Conservation (phyloP, 2,113 vertebrate species). For the Aepyceros melampus region DNA sequence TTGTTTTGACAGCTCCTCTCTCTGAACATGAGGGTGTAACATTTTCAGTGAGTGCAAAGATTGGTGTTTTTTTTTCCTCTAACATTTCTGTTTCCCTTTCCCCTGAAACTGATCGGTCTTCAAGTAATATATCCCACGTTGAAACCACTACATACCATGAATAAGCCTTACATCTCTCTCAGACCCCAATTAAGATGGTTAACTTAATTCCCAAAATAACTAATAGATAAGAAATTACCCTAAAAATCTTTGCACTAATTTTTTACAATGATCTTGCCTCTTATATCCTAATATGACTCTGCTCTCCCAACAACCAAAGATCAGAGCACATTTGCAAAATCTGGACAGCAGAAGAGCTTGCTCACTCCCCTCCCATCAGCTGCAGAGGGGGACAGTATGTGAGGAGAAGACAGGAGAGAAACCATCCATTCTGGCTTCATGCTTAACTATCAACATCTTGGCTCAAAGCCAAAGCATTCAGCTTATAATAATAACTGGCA, state of each 20-base stretch:
- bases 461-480: conserved; percentile 72
- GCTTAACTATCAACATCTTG: conserved; percentile 77
- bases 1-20: not conserved
- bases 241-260: not conserved
- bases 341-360: not conserved
- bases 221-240: not conserved
- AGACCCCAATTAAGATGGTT: not conserved
- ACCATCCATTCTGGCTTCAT: conserved; percentile 71
- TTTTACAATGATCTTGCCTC: not conserved
- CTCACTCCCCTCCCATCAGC: conserved; percentile 23
- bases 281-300: no score
- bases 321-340: conserved; percentile 41
- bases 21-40: accelerated
- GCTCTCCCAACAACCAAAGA: not conserved
- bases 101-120: not conserved
- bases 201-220: not conserved
- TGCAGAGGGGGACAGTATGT: not conserved
- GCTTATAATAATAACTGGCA: conserved; percentile 81
- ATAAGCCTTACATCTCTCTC: not conserved
- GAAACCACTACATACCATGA: accelerated
- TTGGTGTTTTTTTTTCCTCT: not conserved
- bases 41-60: no score
- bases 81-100: not conserved
- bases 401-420: conserved; percentile 52
- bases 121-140: accelerated